Base-by-base conservation (phyloP, 2,888 invertebrate genomes). In the Oxytorus armatus region DNA sequence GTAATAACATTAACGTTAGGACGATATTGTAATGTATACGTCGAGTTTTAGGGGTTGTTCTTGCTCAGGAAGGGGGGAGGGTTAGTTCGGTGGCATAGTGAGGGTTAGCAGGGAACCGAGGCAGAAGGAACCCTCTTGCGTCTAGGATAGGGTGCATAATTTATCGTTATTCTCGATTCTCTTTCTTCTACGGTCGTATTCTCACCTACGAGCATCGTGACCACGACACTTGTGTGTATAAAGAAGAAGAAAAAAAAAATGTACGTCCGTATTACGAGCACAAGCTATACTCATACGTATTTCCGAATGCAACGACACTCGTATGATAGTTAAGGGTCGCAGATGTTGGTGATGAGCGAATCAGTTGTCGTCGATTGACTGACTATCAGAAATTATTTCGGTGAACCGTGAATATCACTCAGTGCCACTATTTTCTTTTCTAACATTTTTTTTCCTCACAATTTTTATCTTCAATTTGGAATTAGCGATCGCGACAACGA, bases 1-100 rank as follows among this genome's bases (percentile, higher is more conserved):
- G 88, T 86, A 87, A 86, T 87, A 87, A 89, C 89, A 90, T 90
- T 90, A 90, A 90, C 88, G 90, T 83, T 81, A 84, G 86, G 84
- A 87, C 88, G 88, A 89, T 89, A 89, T 86, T 88, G 89, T 91
- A 91, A 91, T 91, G 80, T 81, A 91, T 89, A 88, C 88, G 89
- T 87, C 85, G 87, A 88, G 88, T 90, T 89, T 87, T 42, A 36
- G 77, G 65, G 77, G 65, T 77, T 87, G 88, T 89, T 88, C 87
- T 16, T 44, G 33, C 18, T 5, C 29, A 21, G 21, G 49, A 57
- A 55, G 63, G 42, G 75, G 59, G 55, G 65, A 36, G 72, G 25
- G 36, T 23, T 73, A 44, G 47, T 33, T 44, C 55, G 66, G 42
- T 49, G 44, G 11, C 47, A 39, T 61, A 63, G 59, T 70, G 70